Evolutionary conservation across 2,888 invertebrate genomes (phyloP), one percentile per base, ranked within the genome.

Genomic region (Pheosia tremula): DNA sequence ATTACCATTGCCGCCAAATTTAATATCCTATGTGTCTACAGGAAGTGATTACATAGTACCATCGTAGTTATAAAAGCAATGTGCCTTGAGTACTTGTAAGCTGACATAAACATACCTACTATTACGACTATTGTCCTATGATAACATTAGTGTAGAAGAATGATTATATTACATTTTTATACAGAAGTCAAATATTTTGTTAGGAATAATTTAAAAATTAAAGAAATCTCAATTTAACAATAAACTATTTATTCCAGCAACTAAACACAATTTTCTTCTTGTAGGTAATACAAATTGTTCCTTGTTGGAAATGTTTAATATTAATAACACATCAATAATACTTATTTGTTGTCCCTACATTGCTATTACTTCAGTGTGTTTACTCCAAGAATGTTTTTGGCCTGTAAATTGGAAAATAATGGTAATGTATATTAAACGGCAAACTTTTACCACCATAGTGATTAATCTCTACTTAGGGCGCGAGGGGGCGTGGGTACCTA

Each of bases 1-100:
- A 79, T 92, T 97, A 79, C 96, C 96, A 67, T 89, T 97, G 75
- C 95, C 95, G 61, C 89, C 90, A 78, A 93, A 93, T 74, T 85
- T 95, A 71, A 90, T 92, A 79, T 79, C 79, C 62, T 93, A 91
- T 82, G 84, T 93, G 59, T 87, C 90, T 64, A 79, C 78, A 67
- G 93, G 93, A 70, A 94, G 91, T 85, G 94, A 94, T 77, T 94
- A 94, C 65, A 94, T 95, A 75, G 86, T 90, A 64, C 81, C 83
- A 70, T 87, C 89, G 80, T 89, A 90, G 81, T 66, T 65, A 74
- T 24, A 24, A 24, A 63, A 50, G 63, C 56, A 50, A 62, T 59
- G 78, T 75, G 75, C 75, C 75, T 77, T 75, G 64, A 66, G 62
- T 67, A 70, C 60, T 65, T 72, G 58, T 72, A 69, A 75, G 73